Base-by-base conservation (phyloP, 2,797 vertebrate genomes). In the Poecilia gillii region DNA sequence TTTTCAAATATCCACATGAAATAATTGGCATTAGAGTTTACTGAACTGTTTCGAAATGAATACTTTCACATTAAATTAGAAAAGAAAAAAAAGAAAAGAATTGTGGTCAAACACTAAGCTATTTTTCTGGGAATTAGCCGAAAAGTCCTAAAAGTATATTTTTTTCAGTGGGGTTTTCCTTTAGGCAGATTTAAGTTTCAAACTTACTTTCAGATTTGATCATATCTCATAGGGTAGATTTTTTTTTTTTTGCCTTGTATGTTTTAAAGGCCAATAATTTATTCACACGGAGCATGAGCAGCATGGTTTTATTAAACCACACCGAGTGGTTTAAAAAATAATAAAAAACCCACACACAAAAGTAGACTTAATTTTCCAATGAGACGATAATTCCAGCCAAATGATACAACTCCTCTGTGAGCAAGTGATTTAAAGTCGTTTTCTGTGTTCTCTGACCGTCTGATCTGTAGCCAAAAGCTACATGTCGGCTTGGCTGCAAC, bases 381-480 rank as follows among this genome's bases (percentile, higher is more conserved):
- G 41, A 71, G 68, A 71, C 68, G 13, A 41, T 25, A 28, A 3
- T 43, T 39, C 25, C 25, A 16, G 25, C 39, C 66, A 70, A 70
- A 43, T 70, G 39, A 71, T 28, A 14, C 41, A 28, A 16, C 14
- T 71, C 43, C 13, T 45, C 23, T 46, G 43, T 45, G 68, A 71
- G 41, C 23, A 18, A 28, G 25, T 46, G 43, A 70, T 70, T 41
- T 43, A 41, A 70, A 70, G 39, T 33, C 1, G n/a, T 46, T 71
- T 71, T 71, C 41, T n/a, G 11, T 12, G 66, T 70, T 41, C 66
- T 43, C 39, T 8, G n/a, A 47, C 51, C 4, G 36, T 59, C 31
- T 75, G 51, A 71, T 81, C 64, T 0, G 36, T 45, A 71, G 76
- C 71, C 76, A 71, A 46, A 13, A 73, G 73, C 72, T 11, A 57